Evolutionary conservation across 2,113 vertebrate species (phyloP).

Genomic region (Alaudala cheleensis): DNA sequence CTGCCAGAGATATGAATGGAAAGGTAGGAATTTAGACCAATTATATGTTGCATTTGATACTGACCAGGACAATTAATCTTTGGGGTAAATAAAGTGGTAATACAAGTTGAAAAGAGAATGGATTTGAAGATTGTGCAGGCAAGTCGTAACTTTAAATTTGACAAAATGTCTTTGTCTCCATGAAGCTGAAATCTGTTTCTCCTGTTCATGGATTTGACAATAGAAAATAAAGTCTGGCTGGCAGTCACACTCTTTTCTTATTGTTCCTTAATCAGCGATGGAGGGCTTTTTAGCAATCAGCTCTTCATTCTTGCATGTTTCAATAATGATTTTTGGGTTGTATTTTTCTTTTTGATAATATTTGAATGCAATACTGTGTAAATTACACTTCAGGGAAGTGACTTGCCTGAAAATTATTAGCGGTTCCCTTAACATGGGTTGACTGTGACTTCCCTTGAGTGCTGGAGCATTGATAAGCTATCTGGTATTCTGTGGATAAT

Average conservation of each 20-base stretch:
- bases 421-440: neutral
- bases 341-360: neutral
- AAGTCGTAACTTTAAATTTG: neutral
- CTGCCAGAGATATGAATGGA: conserved; percentile 95
- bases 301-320: neutral
- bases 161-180: neutral
- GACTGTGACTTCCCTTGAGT: neutral
- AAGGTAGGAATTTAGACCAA: conserved; percentile 78
- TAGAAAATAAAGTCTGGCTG: neutral
- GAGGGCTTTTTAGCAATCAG: neutral
- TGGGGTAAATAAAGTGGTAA: neutral
- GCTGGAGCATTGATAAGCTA: neutral
- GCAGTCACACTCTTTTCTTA: neutral
- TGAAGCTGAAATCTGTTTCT: neutral
- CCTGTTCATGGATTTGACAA: neutral
- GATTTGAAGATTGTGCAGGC: neutral
- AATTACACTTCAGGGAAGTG: neutral
- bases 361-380: neutral
- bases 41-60: neutral
- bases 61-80: neutral
- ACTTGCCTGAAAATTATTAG: neutral
- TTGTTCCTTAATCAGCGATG: neutral
- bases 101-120: neutral
- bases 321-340: neutral
- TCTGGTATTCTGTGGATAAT: neutral